These are phyloP conservation scores for Sylvilagus bachmani DNA, from an alignment of 2,113 vertebrate species.

Conservation along the genomic window DNA sequence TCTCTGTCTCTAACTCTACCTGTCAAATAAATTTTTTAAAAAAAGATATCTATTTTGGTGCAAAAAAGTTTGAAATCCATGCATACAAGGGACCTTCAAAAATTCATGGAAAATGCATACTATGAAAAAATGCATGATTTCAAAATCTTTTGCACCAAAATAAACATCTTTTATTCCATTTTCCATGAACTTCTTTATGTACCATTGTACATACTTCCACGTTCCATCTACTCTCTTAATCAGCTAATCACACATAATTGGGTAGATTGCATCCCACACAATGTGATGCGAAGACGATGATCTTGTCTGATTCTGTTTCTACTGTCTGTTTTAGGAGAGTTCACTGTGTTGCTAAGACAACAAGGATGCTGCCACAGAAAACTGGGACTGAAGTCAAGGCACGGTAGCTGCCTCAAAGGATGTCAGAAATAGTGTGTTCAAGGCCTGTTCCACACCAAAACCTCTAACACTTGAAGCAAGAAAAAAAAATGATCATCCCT, in stretches of 20 bases:
- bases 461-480: background rate
- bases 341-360: constrained; percentile 67
- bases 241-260: constrained; percentile 16
- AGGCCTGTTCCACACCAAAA: constrained; percentile 38
- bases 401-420: background rate
- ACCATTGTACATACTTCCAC: background rate
- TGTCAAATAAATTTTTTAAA: no score
- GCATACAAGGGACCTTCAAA: no score
- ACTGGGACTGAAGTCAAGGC: constrained; percentile 48
- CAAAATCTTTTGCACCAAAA: no score
- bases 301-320: constrained; percentile 63
- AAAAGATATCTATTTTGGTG: no score
- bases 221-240: constrained; percentile 12
- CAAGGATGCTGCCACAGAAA: background rate
- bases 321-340: constrained; percentile 35
- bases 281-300: background rate
- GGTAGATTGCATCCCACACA: constrained; percentile 22
- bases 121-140: no score
- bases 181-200: no score
- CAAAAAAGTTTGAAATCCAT: no score
- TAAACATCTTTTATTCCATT: no score
- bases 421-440: constrained; percentile 53
- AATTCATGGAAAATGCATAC: no score
- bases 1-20: no score
- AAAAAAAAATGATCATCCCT: background rate